Conservation (phyloP, 2,888 invertebrate genomes). For the Ochropacha duplaris region DNA sequence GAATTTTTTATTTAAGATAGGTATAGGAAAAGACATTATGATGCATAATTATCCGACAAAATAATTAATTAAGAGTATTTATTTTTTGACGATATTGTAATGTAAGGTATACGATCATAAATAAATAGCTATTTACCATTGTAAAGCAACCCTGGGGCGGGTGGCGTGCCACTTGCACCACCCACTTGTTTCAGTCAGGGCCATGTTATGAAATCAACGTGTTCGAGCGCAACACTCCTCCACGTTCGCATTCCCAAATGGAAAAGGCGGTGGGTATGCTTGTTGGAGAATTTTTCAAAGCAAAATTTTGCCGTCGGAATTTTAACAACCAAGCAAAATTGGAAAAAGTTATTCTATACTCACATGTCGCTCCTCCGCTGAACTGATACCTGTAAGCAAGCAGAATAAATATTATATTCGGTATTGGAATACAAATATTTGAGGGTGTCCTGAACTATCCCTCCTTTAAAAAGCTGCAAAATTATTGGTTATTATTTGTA, state of each 20-base stretch:
- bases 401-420: conserved; percentile 12
- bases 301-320: conserved; percentile 61
- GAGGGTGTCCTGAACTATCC: neutral
- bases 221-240: conserved; percentile 77
- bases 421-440: neutral
- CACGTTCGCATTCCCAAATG: conserved; percentile 73
- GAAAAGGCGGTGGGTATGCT: conserved; percentile 66
- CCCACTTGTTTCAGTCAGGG: conserved; percentile 78
- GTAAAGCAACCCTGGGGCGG: conserved; percentile 41
- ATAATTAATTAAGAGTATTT: neutral
- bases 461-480: neutral
- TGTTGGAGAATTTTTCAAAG: conserved; percentile 72
- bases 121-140: neutral
- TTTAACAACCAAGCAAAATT: conserved; percentile 63
- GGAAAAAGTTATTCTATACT: conserved; percentile 70
- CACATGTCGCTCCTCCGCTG: conserved; percentile 80
- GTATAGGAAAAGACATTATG: neutral
- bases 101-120: neutral
- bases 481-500: neutral
- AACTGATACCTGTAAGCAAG: conserved; percentile 77
- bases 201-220: conserved; percentile 82
- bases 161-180: conserved; percentile 72
- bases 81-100: neutral
- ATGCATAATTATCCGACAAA: neutral
- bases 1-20: no score